phyloP scores from a whole-genome alignment of 2,113 vertebrate species.

The Ochotona princeps region DNA sequence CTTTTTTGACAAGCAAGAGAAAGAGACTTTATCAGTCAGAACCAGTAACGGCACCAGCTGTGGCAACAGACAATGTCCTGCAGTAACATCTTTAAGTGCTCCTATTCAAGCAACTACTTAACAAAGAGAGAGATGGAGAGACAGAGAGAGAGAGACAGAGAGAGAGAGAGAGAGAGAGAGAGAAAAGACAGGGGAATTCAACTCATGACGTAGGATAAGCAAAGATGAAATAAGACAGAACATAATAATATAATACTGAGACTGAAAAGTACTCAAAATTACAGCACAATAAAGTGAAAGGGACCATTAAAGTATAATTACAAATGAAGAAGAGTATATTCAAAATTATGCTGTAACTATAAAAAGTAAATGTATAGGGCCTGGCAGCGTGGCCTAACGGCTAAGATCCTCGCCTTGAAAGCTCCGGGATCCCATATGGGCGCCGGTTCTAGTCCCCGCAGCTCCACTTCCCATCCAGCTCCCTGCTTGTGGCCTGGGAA shows the following conservation, averaged over 20 bases:
- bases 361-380: background rate
- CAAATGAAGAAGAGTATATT: constrained; percentile 53
- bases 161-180: constrained; percentile 17
- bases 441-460: too few relatives aligned
- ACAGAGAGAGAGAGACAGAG: constrained; percentile 12
- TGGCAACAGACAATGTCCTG: constrained; percentile 45
- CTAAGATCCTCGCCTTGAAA: too few relatives aligned
- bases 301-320: background rate
- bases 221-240: constrained; percentile 48
- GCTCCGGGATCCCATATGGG: too few relatives aligned
- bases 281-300: background rate
- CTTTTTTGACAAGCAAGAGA: constrained; percentile 28
- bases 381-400: too few relatives aligned
- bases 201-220: background rate
- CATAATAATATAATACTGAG: background rate
- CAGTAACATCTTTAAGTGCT: background rate
- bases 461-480: too few relatives aligned
- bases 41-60: background rate
- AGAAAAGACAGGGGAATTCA: constrained; percentile 17
- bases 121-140: constrained; percentile 3
- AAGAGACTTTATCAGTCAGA: constrained; percentile 36
- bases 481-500: too few relatives aligned
- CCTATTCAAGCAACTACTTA: constrained; percentile 42
- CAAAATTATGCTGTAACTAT: background rate
- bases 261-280: constrained; percentile 39